A percentile compares a stretch with the other conserved stretches of the same genome.
Evolutionary conservation across 2,888 invertebrate genomes (phyloP).

Genomic region (Atethmia centrago): DNA sequence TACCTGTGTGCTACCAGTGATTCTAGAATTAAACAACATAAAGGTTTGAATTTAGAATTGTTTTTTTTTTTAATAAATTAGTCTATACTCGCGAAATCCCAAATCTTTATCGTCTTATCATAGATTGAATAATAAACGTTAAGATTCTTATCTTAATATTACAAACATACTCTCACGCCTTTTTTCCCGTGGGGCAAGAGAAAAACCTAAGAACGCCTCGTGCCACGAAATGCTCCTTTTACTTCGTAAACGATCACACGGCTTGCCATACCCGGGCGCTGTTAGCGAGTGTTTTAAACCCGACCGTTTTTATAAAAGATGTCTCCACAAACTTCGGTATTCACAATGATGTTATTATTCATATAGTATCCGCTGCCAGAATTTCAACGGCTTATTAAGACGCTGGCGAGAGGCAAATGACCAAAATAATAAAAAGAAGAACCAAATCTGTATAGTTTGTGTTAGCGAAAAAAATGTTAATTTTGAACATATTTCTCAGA

Average conservation of each 20-base stretch:
- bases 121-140: background rate
- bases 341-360: background rate
- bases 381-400: conserved; percentile 12
- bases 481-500: no score
- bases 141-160: background rate
- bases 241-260: background rate
- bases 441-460: no score
- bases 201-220: background rate
- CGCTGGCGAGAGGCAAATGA: no score
- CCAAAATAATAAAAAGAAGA: no score
- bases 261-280: background rate
- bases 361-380: background rate
- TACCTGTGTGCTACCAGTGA: background rate
- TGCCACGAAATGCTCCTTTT: background rate
- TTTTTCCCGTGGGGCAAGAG: background rate
- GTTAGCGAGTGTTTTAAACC: background rate
- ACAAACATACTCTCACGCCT: background rate
- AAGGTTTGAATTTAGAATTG: background rate
- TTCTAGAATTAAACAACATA: background rate
- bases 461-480: no score
- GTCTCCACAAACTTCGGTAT: background rate
- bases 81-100: background rate
- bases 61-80: no score
- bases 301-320: conserved; percentile 6
- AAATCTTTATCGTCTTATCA: background rate